phyloP scores from a whole-genome alignment of 2,113 vertebrate genomes.

The Arothron firmamentum region DNA sequence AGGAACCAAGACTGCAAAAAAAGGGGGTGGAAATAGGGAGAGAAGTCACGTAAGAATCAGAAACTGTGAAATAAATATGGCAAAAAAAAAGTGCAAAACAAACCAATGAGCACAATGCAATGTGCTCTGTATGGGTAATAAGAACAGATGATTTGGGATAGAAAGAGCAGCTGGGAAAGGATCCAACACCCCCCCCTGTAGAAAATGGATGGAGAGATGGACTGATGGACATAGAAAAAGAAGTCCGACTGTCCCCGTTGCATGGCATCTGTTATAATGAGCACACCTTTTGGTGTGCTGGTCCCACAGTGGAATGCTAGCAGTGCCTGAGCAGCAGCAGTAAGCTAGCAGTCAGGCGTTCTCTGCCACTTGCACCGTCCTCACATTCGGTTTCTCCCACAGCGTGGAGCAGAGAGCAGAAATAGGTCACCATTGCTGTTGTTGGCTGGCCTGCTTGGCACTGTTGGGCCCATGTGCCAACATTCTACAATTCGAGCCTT shows the following conservation, averaged over 20 bases:
- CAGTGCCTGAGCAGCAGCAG: conserved; percentile 37
- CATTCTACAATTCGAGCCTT: conserved; percentile 73
- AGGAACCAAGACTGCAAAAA: conserved; percentile 90
- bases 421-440: conserved; percentile 53
- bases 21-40: conserved; percentile 2
- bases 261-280: no score
- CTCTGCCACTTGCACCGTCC: conserved; percentile 30
- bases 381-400: conserved; percentile 47
- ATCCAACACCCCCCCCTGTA: no score
- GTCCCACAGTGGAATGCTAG: conserved; percentile 25
- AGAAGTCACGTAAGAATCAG: conserved; percentile 8
- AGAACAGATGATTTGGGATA: not conserved
- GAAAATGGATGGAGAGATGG: no score
- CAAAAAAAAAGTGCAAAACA: not conserved
- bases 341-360: conserved; percentile 45
- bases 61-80: no score
- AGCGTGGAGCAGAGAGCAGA: conserved; percentile 49
- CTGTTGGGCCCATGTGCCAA: conserved; percentile 37
- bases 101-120: no score
- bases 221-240: no score
- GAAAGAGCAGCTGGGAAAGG: conserved; percentile 14
- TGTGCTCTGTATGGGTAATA: no score
- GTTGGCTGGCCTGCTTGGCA: conserved; percentile 53
- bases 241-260: no score
- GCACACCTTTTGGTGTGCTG: conserved; percentile 5